Conservation (phyloP, 2,113 vertebrate species). For the Hippocampus mohnikei region DNA sequence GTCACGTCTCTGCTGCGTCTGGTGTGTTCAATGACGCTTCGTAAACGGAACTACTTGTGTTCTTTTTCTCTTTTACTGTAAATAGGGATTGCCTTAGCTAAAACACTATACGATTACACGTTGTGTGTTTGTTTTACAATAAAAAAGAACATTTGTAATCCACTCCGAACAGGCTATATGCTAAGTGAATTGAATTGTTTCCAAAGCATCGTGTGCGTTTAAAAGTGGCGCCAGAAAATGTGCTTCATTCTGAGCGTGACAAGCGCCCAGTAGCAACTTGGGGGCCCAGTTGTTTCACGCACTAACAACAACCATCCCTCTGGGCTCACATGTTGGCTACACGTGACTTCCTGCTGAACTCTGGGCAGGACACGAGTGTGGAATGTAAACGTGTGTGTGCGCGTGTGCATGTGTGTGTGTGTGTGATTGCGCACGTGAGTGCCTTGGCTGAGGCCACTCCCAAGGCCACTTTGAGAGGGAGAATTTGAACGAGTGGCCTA, state of each 20-base stretch:
- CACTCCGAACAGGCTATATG: too few species aligned
- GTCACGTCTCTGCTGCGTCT: too few species aligned
- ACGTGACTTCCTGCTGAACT: slow-evolving; percentile 21
- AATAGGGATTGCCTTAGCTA: too few species aligned
- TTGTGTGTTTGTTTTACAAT: too few species aligned
- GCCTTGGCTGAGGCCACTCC: slow-evolving; percentile 39
- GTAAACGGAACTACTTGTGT: too few species aligned
- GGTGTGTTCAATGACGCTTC: too few species aligned
- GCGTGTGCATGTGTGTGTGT: slow-evolving; percentile 28
- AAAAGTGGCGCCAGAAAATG: slow-evolving; percentile 24
- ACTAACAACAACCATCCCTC: not conserved
- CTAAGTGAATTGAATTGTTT: not conserved
- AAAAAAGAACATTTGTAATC: too few species aligned
- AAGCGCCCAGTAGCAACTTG: slow-evolving; percentile 26
- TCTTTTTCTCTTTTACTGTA: too few species aligned
- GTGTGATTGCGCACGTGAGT: slow-evolving; percentile 17
- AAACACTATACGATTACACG: too few species aligned
- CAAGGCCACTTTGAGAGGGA: slow-evolving; percentile 30
- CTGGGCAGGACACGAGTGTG: slow-evolving; percentile 30
- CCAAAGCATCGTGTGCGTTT: not conserved
- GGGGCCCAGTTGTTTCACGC: slow-evolving; percentile 3
- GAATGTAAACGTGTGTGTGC: slow-evolving; percentile 30
- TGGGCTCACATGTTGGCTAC: slow-evolving; percentile 45
- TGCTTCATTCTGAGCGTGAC: not conserved
- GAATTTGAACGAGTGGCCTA: slow-evolving; percentile 43